Base-by-base conservation (phyloP, 2,888 invertebrate species). In the Drosophila lutescens region DNA sequence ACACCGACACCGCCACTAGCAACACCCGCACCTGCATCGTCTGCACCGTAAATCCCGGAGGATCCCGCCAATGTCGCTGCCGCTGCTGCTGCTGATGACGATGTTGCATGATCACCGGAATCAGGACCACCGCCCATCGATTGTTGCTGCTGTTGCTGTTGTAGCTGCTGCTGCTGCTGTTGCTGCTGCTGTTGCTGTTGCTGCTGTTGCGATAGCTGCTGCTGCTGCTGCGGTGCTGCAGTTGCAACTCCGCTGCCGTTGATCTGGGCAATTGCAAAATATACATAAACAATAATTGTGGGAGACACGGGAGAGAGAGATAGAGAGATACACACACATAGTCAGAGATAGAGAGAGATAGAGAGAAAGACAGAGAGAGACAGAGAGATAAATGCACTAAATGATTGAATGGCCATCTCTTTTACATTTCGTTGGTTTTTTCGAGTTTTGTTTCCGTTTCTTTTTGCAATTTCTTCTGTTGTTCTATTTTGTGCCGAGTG, bases 221-320 rank as follows among this genome's bases (percentile, higher is more conserved):
- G 69, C 10, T 49, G 70, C 23, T 72, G 72, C 13, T 73, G 74
- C 57, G 77, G 80, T 58, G 67, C 38, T 62, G 81, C 50, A 59
- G 38, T 77, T 36, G 74, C 63, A 62, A 66, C 61, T 55, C 63
- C 70, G 69, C 68, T 79, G 84, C 89, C 90, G 83, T 90, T 91
- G 78, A 90, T 84, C 90, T 90, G 89, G 76, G 81, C 84, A 83
- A 78, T 80, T 86, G 54, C 82, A 81, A 78, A 89, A 89, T 62
- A 63, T 63, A 63, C 63, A 86, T 80, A 90, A 79, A 89, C 86
- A 88, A 86, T 83, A 82, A 90, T 89, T 46, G 55, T 66, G 80
- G 88, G 86, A 82, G 73, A 73, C 67, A 71, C 55, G 71, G 56
- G 74, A 71, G 74, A 73, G 71, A 67, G 43, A 80, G 59, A 67